Percentiles rank a stretch among this genome's conserved stretches.
Evolutionary conservation across 2,113 vertebrate species (phyloP).

Genomic region (Pterophyllum scalare): DNA sequence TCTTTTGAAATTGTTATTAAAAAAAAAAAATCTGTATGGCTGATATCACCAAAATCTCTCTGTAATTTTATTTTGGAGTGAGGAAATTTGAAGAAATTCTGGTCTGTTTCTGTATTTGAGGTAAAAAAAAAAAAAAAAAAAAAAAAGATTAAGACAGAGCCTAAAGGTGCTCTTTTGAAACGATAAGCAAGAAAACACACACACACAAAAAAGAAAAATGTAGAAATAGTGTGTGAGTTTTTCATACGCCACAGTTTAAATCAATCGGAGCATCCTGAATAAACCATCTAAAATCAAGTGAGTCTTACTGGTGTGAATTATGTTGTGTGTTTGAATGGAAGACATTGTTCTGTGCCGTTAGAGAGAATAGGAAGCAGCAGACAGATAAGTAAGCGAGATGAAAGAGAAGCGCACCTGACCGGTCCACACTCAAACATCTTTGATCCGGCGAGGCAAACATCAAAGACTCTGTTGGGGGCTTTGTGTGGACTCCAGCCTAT

Average conservation of each 20-base stretch:
- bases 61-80: not conserved
- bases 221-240: not conserved
- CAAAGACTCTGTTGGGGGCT: constrained; percentile 69
- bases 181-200: not conserved
- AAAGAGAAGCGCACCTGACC: constrained; percentile 73
- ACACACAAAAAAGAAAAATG: not conserved
- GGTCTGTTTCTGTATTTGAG: not conserved
- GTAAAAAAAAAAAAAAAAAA: no score
- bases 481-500: constrained; percentile 55
- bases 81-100: not conserved
- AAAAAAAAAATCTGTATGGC: not conserved
- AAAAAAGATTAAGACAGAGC: no score
- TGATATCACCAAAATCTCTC: not conserved
- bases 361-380: constrained; percentile 51
- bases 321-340: constrained; percentile 31
- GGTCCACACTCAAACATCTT: constrained; percentile 63
- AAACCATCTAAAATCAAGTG: constrained; percentile 2
- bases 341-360: constrained; percentile 49
- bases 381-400: constrained; percentile 65
- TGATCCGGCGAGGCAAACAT: constrained; percentile 73
- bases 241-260: not conserved
- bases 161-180: not conserved
- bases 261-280: not conserved
- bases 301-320: constrained; percentile 48
- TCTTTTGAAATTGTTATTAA: not conserved